Evolutionary conservation across 2,113 vertebrate species (phyloP).

Genomic region (Leiothrix lutea): DNA sequence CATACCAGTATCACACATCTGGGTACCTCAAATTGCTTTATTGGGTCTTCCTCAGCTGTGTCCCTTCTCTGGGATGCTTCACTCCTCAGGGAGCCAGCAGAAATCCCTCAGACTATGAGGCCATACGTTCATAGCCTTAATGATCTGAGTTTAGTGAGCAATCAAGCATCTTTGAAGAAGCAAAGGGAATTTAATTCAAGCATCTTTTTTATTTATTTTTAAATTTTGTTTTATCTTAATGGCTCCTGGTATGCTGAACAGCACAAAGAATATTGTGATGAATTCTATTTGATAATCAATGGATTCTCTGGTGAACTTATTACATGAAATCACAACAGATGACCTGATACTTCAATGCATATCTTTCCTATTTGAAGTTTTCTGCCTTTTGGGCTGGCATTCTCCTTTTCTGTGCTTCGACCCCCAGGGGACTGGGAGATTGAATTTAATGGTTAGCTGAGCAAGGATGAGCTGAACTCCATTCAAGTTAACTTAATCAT

Average conservation of each 20-base stretch:
- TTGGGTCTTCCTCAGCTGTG: not conserved
- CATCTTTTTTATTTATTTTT: not conserved
- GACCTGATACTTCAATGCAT: constrained; percentile 4
- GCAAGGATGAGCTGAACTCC: constrained; percentile 3
- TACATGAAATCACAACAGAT: constrained; percentile 1
- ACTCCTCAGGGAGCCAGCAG: not conserved
- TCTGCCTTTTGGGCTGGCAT: not conserved
- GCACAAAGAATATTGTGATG: not conserved
- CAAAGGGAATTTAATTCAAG: not conserved
- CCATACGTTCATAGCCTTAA: not conserved
- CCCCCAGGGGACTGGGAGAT: not conserved
- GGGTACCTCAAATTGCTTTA: not conserved
- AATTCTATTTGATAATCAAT: constrained; percentile 34
- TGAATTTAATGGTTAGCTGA: constrained; percentile 53
- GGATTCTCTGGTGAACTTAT: constrained; percentile 3
- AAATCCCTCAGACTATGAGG: not conserved
- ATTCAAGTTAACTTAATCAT: not conserved
- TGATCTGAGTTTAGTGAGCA: not conserved
- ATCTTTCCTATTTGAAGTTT: not conserved
- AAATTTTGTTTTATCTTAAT: not conserved
- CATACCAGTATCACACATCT: not conserved
- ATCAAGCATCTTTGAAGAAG: not conserved
- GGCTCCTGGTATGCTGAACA: not conserved
- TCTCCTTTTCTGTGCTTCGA: not conserved
- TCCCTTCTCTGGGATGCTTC: not conserved